Evolutionary conservation across 2,797 vertebrate genomes (phyloP).

Genomic region (Gobio occitaniae): DNA sequence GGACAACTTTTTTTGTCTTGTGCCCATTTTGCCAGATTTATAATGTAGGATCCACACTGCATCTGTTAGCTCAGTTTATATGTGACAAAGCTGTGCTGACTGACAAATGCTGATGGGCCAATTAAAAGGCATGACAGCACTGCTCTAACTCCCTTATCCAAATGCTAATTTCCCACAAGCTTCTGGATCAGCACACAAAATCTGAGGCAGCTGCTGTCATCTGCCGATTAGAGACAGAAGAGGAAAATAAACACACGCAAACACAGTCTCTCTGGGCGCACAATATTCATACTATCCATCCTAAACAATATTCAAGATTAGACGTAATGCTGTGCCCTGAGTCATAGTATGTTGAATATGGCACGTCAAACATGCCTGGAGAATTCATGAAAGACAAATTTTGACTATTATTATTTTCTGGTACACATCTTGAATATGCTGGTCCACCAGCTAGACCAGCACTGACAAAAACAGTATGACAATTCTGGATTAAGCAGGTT

Average conservation of each 20-base stretch:
- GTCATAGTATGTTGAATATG: background rate
- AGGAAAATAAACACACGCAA: conserved; percentile 21
- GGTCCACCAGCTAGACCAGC: background rate
- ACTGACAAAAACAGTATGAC: background rate
- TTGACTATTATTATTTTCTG: background rate
- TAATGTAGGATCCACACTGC: background rate
- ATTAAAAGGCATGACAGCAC: conserved; percentile 42
- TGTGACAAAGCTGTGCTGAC: conserved; percentile 29
- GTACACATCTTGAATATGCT: background rate
- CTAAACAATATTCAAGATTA: background rate
- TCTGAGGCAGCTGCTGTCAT: conserved; percentile 44
- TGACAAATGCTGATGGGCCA: conserved; percentile 38
- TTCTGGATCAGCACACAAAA: conserved; percentile 37
- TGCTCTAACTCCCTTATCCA: conserved; percentile 32
- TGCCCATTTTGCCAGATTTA: background rate
- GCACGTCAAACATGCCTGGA: background rate
- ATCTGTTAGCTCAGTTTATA: background rate
- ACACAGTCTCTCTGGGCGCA: background rate
- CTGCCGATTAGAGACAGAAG: conserved; percentile 24
- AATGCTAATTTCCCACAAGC: conserved; percentile 49
- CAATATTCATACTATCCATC: background rate
- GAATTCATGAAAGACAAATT: background rate
- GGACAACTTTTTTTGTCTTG: background rate
- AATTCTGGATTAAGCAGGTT: background rate
- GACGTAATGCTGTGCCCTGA: background rate